These are phyloP conservation scores for Acheta domesticus DNA, from an alignment of 2,888 invertebrate genomes.

Conservation along the genomic window DNA sequence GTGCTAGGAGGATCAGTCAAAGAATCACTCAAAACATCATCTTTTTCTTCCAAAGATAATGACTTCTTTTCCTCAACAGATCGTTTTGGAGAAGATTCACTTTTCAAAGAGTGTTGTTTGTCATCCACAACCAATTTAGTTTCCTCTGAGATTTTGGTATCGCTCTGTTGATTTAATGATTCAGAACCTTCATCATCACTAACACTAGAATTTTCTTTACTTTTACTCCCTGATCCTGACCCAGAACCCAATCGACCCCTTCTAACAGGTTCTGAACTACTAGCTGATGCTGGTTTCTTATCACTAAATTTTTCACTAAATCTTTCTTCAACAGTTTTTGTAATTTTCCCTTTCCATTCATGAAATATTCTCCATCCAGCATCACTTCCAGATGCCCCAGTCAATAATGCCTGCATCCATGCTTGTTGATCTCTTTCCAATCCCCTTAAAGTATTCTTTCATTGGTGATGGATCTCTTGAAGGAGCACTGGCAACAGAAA, in stretches of 20 bases:
- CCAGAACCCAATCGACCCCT: background rate
- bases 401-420: conserved; percentile 49
- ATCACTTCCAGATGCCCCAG: conserved; percentile 46
- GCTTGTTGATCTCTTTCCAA: conserved; percentile 61
- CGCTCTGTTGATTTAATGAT: background rate
- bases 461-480: conserved; percentile 41
- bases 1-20: background rate
- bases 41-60: conserved; percentile 23
- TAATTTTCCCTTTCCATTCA: conserved; percentile 69
- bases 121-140: conserved; percentile 26
- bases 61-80: conserved; percentile 18
- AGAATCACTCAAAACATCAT: conserved; percentile 22
- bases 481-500: background rate
- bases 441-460: conserved; percentile 43
- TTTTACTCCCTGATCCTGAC: conserved; percentile 29
- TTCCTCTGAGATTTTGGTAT: conserved; percentile 29
- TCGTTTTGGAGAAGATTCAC: conserved; percentile 28
- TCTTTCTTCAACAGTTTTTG: conserved; percentile 75
- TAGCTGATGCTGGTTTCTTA: conserved; percentile 44
- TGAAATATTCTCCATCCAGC: conserved; percentile 71
- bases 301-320: conserved; percentile 65
- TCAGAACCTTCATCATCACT: conserved; percentile 61
- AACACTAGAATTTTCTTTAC: conserved; percentile 57
- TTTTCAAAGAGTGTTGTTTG: background rate
- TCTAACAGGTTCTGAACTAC: background rate